Evolutionary conservation across 1,140 invertebrate species (phyloP).

Genomic region (Zelostemma sp.): DNA sequence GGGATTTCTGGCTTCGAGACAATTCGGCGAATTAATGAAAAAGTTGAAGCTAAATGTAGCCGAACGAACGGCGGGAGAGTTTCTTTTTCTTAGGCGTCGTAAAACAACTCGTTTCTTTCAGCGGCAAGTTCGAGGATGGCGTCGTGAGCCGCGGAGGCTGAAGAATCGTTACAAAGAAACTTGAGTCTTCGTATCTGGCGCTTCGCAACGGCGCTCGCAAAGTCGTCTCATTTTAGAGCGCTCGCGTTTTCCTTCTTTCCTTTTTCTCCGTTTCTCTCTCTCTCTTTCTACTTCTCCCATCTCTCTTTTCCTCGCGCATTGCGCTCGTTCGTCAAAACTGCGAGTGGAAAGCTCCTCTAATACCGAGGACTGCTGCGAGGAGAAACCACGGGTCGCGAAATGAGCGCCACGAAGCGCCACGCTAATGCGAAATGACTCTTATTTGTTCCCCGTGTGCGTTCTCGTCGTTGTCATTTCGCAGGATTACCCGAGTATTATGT

Average conservation of each 20-base stretch:
- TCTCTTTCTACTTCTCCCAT: not conserved
- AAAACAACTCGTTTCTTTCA: conserved; percentile 14
- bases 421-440: conserved; percentile 2
- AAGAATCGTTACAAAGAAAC: conserved; percentile 14
- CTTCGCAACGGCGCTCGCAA: not conserved
- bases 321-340: conserved; percentile 1
- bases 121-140: conserved; percentile 1
- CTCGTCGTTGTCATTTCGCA: not conserved
- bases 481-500: not conserved
- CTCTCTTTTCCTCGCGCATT: not conserved
- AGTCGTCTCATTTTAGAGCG: conserved; percentile 5
- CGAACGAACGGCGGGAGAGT: not conserved
- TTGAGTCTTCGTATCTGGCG: conserved; percentile 6
- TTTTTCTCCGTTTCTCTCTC: not conserved
- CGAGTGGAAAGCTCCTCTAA: not conserved
- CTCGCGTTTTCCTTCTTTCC: not conserved
- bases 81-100: conserved; percentile 4
- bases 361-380: not conserved
- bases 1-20: not conserved
- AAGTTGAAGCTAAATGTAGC: not conserved
- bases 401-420: not conserved
- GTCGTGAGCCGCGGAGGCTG: conserved; percentile 1
- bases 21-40: conserved; percentile 8
- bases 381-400: not conserved
- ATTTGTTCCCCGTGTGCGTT: not conserved